A percentile compares a stretch with the other conserved stretches of the same genome.
These are phyloP conservation scores for Prenolepis imparis DNA, from an alignment of 2,888 invertebrate genomes.

Conservation along the genomic window DNA sequence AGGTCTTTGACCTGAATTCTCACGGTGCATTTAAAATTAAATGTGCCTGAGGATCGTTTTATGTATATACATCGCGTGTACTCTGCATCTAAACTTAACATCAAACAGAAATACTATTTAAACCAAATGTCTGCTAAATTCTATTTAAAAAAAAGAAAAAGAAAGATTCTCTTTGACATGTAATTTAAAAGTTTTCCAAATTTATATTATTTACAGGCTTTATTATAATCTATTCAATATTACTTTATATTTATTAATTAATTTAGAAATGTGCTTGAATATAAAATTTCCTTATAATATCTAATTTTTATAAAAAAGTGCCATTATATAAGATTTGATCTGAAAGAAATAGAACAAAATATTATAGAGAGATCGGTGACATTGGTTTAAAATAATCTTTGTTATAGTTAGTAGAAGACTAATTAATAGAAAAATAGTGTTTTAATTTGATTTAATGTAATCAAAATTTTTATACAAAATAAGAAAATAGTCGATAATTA, in stretches of 20 bases:
- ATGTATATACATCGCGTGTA: neutral
- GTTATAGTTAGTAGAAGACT: no score
- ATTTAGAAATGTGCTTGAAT: neutral
- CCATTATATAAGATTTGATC: neutral
- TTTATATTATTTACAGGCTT: neutral
- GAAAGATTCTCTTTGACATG: neutral
- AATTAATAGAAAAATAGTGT: neutral
- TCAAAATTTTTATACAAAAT: neutral
- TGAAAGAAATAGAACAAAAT: neutral
- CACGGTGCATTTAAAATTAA: neutral
- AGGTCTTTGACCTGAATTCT: conserved; percentile 15
- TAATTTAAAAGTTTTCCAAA: neutral
- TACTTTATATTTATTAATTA: conserved; percentile 15
- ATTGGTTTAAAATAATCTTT: neutral
- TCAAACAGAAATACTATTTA: neutral
- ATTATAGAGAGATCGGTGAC: neutral
- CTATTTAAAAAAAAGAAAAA: neutral
- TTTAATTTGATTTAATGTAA: neutral
- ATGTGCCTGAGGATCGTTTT: conserved; percentile 2
- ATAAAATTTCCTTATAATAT: neutral
- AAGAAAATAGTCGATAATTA: no score
- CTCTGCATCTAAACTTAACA: conserved; percentile 2
- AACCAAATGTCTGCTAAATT: conserved; percentile 11
- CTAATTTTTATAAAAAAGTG: neutral
- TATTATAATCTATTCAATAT: neutral